Base-by-base conservation (phyloP, 2,797 vertebrate species). In the Pangasius krempfi region DNA sequence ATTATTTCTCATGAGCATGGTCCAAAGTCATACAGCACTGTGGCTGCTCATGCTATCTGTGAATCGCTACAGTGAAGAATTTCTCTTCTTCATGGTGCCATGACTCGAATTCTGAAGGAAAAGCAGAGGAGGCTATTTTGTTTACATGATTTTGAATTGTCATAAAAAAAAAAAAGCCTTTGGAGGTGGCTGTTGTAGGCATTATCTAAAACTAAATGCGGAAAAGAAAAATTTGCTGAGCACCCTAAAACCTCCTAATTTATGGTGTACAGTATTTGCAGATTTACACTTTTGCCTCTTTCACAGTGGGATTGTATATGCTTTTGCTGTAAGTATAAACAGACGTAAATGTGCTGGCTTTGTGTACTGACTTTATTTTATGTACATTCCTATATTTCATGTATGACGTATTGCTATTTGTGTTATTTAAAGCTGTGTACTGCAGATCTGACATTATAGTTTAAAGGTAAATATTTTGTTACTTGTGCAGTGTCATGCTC, bases 321-420 rank as follows among this genome's bases (percentile, higher is more conserved):
- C 78, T 92, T 75, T 89, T 88, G 87, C 90, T 82, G 88, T 88
- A 83, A 30, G 60, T 88, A 60, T 86, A 86, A 89, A 83, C 44
- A 87, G 18, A 56, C 58, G 6, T 89, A 66, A 87, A 88, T 91
- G 84, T 88, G 78, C 47, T 85, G 14, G 83, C 87, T 64, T 89
- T 89, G 87, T 90, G 85, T 89, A 20, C 93, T 93, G 93, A 88
- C 94, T 96, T 95, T 96, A 95, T 94, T 95, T 95, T 88, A 68
- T 96, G 89, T 94, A 97, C 96, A 96, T 97, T 98, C 96, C 96
- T 94, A 88, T 95, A 93, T 93, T 94, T 95, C 91, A 94, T 90
- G 90, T 91, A 93, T 88, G 87, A 93, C 93, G 91, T 92, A 87
- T 92, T 94, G 90, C 93, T 95, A 92, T 91, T 95, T 92, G 94